Evolutionary conservation across 2,888 invertebrate species (phyloP), one percentile per base, ranked within the genome.

Genomic region (Andrena haemorrhoa): DNA sequence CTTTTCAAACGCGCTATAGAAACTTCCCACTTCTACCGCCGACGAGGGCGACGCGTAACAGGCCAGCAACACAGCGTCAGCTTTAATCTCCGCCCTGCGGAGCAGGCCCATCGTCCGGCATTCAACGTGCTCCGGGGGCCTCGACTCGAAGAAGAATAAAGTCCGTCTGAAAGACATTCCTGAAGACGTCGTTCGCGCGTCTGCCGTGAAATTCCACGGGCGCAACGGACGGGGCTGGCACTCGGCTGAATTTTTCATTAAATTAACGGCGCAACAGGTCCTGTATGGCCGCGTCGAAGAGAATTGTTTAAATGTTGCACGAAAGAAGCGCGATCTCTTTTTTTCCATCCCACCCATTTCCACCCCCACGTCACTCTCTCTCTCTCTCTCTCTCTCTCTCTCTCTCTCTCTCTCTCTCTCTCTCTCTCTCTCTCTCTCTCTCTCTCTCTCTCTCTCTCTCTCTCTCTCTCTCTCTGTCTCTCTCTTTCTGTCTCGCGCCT

Each of bases 271-370:
- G 89, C 89, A 90, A 90, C 90, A 90, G 88, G 89, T 89, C 83
- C 84, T 79, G 86, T 80, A 84, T 87, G 81, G 58, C 10, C 69
- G 85, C 83, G 84, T 85, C 82, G 83, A 87, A 85, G 82, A 75
- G 89, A 86, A 90, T 91, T 91, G 90, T 91, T 92, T 90, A 92
- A 92, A 92, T 90, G 90, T 91, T 91, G 86, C 84, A 91, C 82
- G 86, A 90, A 90, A 86, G 87, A 87, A 86, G 85, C 78, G 81
- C 84, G 75, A 89, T 89, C 80, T 84, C 86, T 79, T 87, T 86
- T 82, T 83, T 65, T 41, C 29, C n/a, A 23, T 41, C 31, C 47
- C 10, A 41, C 29, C 35, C 35, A 16, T 56, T 56, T 29, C 60
- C 8, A 31, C 33, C 35, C 35, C 26, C n/a, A 33, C 8, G 35